Evolutionary conservation across 2,888 invertebrate species (phyloP), one percentile per base, ranked within the genome.

Genomic region (Micoletzkya japonica): DNA sequence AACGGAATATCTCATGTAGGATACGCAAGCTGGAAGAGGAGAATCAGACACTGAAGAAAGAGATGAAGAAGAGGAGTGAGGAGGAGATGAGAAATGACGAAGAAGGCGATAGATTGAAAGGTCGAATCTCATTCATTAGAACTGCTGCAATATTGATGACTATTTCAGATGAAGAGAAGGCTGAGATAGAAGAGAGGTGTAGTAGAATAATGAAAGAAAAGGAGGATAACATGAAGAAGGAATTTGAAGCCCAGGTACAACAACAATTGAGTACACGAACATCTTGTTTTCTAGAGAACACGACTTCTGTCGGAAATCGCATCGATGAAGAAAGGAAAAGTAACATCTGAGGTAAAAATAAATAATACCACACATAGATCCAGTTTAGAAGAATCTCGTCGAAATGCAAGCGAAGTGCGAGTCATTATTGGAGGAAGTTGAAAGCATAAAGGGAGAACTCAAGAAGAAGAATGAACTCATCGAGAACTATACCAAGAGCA

Each of bases 391-490:
- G 56, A 26, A 74, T 54, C 58, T 36, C 36, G 60, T 49, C 17
- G 59, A 44, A 10, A 70, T 64, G 44, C 72, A 58, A 59, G 52
- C 39, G 50, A 61, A 67, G 39, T 76, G 26, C 49, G 71, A 50
- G 4, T 37, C 28, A 17, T 74, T 82, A 67, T 67, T 73, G 6
- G 73, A 76, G 0, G 80, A 82, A 57, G 70, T 82, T 67, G 73
- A 70, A 1, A 71, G 58, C 17, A 74, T 79, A 37, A 77, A 76
- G 50, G 73, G 72, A 44, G 77, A 82, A 59, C 67, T 81, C 24
- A 74, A 77, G 36, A 74, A 77, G 60, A 81, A 82, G 54, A 79
- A 72, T 20, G 76, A 76, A 10, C 77, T 80, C 56, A 63, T 82
- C 37, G 73, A 77, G 52, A 66, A 77, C 26, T 77, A 82, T 34